Base-by-base conservation (phyloP, 2,797 vertebrate genomes). In the Sternotherus odoratus region DNA sequence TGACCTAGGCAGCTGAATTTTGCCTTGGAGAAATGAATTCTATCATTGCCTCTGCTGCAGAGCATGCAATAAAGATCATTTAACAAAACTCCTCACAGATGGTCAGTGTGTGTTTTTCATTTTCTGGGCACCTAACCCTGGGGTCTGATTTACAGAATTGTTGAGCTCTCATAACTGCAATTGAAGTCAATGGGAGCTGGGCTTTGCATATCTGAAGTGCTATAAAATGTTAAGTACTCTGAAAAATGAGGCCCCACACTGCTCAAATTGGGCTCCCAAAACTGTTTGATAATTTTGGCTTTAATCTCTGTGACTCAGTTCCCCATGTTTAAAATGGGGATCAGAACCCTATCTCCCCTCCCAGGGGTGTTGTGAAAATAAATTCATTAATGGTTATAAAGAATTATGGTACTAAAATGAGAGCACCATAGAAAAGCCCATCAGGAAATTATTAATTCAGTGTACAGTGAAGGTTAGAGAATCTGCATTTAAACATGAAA, bases 331-430 rank as follows among this genome's bases (percentile, higher is more conserved):
- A 94, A 92, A 89, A 56, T 84, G 94, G 93, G 94, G 96, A 96
- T 93, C 95, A 95, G 95, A 96, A 96, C 96, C 92, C 96, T 94
- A 95, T 89, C 96, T 97, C 95, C 93, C 94, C 93, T 95, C 23
- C 1, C 85, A 92, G 60, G 26, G 94, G 85, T 96, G 96, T 92
- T 96, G 95, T 95, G 92, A 94, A 97, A 94, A 97, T 79, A 33
- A 33, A 51, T 90, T 63, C 15, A n/a, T 63, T n/a, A 51, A 83
- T 33, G 36, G 86, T 95, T 89, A 79, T 89, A 85, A 86, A 0
- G 2, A 93, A 92, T 87, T 0, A 6, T 86, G 74, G 23, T 89
- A 77, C 36, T 1, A 6, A 63, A 30, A 50, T 87, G 83, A 83
- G 50, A 81, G 85, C n/a, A 69, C 8, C 23, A n/a, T 79, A 88